These are phyloP conservation scores for Lumbricus terrestris DNA, from an alignment of 2,888 invertebrate species.

Conservation along the genomic window DNA sequence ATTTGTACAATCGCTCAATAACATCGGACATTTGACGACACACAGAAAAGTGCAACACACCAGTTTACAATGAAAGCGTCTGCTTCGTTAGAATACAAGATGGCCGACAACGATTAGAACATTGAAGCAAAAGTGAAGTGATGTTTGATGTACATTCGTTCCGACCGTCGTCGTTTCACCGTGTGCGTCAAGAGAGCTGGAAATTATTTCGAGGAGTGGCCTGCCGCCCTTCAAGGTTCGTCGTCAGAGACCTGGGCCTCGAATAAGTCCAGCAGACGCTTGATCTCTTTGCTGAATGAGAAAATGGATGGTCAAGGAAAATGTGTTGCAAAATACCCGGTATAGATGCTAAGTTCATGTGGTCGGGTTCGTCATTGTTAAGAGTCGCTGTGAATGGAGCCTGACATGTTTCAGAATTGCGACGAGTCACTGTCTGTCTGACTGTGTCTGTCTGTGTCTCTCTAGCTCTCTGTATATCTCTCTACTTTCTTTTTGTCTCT, in stretches of 20 bases:
- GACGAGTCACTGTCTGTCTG: too few species aligned
- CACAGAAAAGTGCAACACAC: neutral
- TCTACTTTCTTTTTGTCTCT: too few species aligned
- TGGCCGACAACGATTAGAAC: neutral
- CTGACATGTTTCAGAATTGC: too few species aligned
- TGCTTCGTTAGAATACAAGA: neutral
- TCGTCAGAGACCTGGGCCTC: conserved; percentile 49
- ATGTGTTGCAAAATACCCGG: neutral
- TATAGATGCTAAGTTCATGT: neutral
- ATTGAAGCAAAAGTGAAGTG: neutral
- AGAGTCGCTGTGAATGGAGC: too few species aligned
- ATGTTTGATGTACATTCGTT: neutral
- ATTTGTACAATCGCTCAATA: too few species aligned
- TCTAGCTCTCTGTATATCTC: too few species aligned
- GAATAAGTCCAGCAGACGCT: conserved; percentile 55
- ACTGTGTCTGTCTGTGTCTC: too few species aligned
- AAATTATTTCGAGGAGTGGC: neutral
- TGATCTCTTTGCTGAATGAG: conserved; percentile 53
- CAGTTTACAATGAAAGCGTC: neutral
- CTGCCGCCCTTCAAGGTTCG: conserved; percentile 19
- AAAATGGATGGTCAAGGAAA: conserved; percentile 26
- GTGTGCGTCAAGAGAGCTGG: too few species aligned
- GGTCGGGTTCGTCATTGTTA: too few species aligned
- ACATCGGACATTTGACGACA: neutral
- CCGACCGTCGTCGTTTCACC: too few species aligned